Evolutionary conservation across 2,113 vertebrate species (phyloP).

Genomic region (Bos taurus): DNA sequence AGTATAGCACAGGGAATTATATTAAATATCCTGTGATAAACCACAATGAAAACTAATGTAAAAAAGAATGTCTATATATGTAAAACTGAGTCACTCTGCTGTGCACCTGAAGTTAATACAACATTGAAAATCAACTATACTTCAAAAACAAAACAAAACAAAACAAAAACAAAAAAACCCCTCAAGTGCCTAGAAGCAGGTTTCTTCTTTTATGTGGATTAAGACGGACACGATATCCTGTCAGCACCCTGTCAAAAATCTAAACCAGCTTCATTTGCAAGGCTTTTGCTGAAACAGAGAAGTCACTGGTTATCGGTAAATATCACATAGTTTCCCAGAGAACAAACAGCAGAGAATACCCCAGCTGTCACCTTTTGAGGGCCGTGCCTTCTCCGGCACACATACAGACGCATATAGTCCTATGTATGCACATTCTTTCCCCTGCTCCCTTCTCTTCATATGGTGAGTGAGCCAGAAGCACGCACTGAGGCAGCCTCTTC

Average conservation of each 20-base stretch:
- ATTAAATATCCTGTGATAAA: background rate
- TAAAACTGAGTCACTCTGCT: background rate
- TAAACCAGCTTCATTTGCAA: conserved; percentile 93
- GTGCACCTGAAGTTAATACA: background rate
- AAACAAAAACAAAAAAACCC: background rate
- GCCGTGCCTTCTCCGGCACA: background rate
- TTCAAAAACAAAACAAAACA: background rate
- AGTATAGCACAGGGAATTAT: background rate
- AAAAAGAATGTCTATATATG: background rate
- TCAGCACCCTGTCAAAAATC: conserved; percentile 94
- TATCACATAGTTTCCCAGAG: background rate
- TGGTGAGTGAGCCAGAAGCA: background rate
- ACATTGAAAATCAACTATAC: background rate
- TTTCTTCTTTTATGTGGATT: conserved; percentile 93
- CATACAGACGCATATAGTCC: background rate
- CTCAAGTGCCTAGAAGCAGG: background rate
- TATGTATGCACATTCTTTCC: background rate
- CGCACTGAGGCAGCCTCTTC: background rate
- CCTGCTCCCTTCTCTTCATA: background rate
- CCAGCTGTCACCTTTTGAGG: background rate
- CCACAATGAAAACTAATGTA: background rate
- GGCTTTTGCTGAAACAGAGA: conserved; percentile 57
- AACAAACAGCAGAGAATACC: background rate
- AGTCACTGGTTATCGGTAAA: background rate
- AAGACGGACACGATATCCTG: conserved; percentile 91